Evolutionary conservation across 2,113 vertebrate genomes (phyloP), one percentile per base, ranked within the genome.

Genomic region (Bothrops jararaca): DNA sequence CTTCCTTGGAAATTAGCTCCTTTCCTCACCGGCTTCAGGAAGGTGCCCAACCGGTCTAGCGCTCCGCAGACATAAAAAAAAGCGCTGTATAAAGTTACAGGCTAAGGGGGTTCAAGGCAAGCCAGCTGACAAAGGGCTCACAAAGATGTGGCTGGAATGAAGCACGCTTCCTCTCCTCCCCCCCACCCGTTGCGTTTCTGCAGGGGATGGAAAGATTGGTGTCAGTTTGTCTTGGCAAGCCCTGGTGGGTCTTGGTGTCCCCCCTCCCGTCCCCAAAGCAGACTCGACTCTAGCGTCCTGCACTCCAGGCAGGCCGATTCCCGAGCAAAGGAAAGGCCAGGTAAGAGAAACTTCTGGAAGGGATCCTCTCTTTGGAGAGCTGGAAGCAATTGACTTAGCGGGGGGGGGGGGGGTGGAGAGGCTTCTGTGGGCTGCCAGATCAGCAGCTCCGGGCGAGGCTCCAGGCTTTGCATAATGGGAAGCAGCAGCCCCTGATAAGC

Each of bases 401-500:
- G 48, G 6, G 6, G 91, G 91, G 91, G 50, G 91, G 80, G 87
- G 91, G 92, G 50, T n/a, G n/a, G 91, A 42, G 86, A 64, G 91
- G 89, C 92, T 93, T 95, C 88, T 15, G 1, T 3, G 48, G 88
- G 1, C 88, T 95, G 94, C 91, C 95, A 92, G 0, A 60, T 94
- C 94, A 89, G 93, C 95, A 94, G 95, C 95, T 91, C 96, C 92
- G 93, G 58, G 93, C 95, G 95, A 53, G 0, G 88, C 88, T 96
- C 95, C 95, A 89, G 91, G 69, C 91, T 90, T 0, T 86, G 90
- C 86, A 3, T 95, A 96, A 96, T 95, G 94, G 95, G 34, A 97
- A 97, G 95, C 94, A 96, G 95, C 95, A 95, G 95, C 93, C 92
- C 9, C 1, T 89, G 95, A 94, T 90, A 95, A 95, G 92, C 12